Evolutionary conservation across 2,113 vertebrate genomes (phyloP).

Genomic region (Colistium nudipinnis): DNA sequence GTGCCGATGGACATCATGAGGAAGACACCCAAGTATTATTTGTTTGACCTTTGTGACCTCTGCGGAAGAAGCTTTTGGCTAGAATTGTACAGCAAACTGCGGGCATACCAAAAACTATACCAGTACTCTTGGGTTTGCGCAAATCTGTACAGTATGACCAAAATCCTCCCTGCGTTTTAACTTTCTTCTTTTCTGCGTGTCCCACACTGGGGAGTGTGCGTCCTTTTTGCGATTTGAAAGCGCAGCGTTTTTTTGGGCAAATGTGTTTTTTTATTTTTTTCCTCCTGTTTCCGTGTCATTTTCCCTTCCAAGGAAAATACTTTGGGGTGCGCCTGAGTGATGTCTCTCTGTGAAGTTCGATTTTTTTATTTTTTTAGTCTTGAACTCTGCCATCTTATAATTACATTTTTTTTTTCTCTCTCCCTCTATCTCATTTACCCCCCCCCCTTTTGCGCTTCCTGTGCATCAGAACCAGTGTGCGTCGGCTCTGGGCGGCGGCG

Average conservation of each 20-base stretch:
- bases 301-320: neutral
- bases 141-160: conserved; percentile 48
- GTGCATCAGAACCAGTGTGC: conserved; percentile 84
- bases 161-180: conserved; percentile 16
- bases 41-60: conserved; percentile 19
- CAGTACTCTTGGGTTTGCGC: neutral
- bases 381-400: neutral
- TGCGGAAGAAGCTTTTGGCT: conserved; percentile 1
- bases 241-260: conserved; percentile 1
- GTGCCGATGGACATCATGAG: conserved; percentile 22
- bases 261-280: neutral
- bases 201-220: conserved; percentile 40
- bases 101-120: neutral
- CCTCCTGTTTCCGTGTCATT: neutral
- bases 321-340: neutral
- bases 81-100: conserved; percentile 28
- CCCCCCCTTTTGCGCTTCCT: conserved; percentile 32
- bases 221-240: conserved; percentile 29
- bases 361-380: too few species aligned
- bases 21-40: conserved; percentile 71
- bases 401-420: neutral
- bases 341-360: neutral
- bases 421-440: neutral
- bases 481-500: conserved; percentile 86
- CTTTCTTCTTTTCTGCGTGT: conserved; percentile 31